These are phyloP conservation scores for Spinibarbus caldwelli DNA, from an alignment of 2,797 vertebrate species.

Conservation along the genomic window DNA sequence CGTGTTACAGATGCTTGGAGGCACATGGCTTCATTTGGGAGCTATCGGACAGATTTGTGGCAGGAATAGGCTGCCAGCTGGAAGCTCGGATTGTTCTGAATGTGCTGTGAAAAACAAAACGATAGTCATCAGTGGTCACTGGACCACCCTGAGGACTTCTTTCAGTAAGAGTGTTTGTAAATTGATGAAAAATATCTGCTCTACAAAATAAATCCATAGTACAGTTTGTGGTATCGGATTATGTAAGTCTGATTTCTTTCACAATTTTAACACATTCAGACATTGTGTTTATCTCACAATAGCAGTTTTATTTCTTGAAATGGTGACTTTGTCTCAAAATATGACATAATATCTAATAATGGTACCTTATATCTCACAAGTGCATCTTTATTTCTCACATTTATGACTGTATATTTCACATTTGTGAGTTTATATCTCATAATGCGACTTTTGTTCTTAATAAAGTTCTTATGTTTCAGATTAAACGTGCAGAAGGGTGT, in stretches of 20 bases:
- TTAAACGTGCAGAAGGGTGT: not conserved
- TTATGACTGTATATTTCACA: not conserved
- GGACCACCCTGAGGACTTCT: conserved; percentile 34
- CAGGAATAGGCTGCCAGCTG: conserved; percentile 52
- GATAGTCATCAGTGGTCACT: conserved; percentile 49
- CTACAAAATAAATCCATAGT: not conserved
- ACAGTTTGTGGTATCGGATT: not conserved
- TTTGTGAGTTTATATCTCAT: not conserved
- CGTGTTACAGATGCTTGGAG: conserved; percentile 48
- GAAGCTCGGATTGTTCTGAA: conserved; percentile 55
- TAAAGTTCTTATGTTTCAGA: not conserved
- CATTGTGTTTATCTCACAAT: not conserved
- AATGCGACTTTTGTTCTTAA: not conserved
- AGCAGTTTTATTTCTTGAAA: not conserved
- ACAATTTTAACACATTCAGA: too few relatives aligned
- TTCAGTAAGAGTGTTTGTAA: conserved; percentile 7
- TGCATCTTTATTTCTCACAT: not conserved
- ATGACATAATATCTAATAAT: not conserved
- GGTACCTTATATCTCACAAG: not conserved
- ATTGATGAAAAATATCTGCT: not conserved
- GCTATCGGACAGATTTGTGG: conserved; percentile 58
- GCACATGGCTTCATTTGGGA: conserved; percentile 52
- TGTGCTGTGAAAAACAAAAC: conserved; percentile 59
- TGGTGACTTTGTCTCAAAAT: not conserved
- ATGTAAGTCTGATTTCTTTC: not conserved